These are phyloP conservation scores for Drosophila tripunctata DNA, from an alignment of 2,888 invertebrate species.

Conservation along the genomic window DNA sequence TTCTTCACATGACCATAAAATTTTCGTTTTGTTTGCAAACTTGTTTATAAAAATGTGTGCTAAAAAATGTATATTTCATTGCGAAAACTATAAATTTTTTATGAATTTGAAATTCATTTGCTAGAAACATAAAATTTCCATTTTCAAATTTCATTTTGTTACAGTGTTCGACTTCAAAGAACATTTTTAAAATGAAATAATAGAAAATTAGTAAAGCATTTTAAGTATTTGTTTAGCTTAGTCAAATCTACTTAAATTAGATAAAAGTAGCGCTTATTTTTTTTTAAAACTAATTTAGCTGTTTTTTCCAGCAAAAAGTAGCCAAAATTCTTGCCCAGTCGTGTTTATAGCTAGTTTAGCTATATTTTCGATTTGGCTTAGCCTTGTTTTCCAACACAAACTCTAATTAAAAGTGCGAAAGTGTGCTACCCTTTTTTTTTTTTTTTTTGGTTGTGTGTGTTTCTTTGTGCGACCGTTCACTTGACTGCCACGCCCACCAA, in stretches of 20 bases:
- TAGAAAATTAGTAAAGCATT: neutral
- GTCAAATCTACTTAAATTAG: neutral
- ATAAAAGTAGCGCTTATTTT: no score
- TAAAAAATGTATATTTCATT: neutral
- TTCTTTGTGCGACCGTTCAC: conserved; percentile 27
- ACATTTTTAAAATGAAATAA: neutral
- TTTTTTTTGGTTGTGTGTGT: conserved; percentile 11
- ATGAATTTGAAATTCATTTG: no score
- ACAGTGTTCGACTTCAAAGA: neutral
- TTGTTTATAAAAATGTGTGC: neutral
- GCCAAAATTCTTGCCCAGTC: neutral
- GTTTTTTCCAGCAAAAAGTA: neutral
- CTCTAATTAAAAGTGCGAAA: conserved; percentile 51
- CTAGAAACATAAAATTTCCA: no score
- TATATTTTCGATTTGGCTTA: neutral
- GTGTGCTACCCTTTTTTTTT: conserved; percentile 21
- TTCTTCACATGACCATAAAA: neutral
- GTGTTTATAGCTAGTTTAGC: neutral
- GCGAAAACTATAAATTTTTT: neutral
- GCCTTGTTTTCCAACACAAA: conserved; percentile 20
- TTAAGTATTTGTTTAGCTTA: neutral
- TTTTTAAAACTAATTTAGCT: no score
- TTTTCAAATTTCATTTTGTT: no score
- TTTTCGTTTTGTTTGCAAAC: neutral
- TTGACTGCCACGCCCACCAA: conserved; percentile 21